Base-by-base conservation (phyloP, 2,888 invertebrate genomes). In the Heliconius sara region DNA sequence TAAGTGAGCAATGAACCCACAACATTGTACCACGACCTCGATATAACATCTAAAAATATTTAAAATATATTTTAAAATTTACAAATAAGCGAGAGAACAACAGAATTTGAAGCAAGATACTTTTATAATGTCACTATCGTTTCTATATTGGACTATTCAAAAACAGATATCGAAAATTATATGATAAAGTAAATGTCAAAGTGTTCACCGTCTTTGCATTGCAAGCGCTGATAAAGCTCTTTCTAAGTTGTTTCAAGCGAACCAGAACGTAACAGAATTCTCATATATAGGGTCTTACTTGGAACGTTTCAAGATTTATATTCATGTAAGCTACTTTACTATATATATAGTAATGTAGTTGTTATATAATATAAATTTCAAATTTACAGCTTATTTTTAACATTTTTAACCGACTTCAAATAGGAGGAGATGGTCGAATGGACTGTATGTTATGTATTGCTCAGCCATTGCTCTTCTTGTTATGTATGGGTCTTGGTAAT, bases 191-290 rank as follows among this genome's bases (percentile, higher is more conserved):
- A 57, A 78, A 73, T 39, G 66, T 78, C 73, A 39, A 73, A 73
- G 19, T 65, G 43, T 70, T 60, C 39, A 57, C 43, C 63, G 39
- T 78, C 27, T 30, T 78, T 39, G 57, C 52, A 60, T 67, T 52
- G 52, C 72, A 5, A 27, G 57, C 67, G 43, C 74, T 57, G 60
- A 63, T 60, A 60, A 68, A 73, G 60, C 22, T 43, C 74, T 68
- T 43, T n/a, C 74, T 19, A 34, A 67, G 67, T 75, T 79, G 68
- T 79, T 79, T 47, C 68, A 47, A 67, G 68, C 25, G 60, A 68
- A 68, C n/a, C 47, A 60, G 57, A 72, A 73, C 57, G 72, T 67
- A 39, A 78, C 72, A 66, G 25, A 74, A 34, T 70, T 60, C 30
- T 60, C 43, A 70, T 43, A 43, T 60, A 27, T 75, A 75, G 75